These are phyloP conservation scores for Chrysopilus asiliformis DNA, from an alignment of 2,888 invertebrate species.

Conservation along the genomic window DNA sequence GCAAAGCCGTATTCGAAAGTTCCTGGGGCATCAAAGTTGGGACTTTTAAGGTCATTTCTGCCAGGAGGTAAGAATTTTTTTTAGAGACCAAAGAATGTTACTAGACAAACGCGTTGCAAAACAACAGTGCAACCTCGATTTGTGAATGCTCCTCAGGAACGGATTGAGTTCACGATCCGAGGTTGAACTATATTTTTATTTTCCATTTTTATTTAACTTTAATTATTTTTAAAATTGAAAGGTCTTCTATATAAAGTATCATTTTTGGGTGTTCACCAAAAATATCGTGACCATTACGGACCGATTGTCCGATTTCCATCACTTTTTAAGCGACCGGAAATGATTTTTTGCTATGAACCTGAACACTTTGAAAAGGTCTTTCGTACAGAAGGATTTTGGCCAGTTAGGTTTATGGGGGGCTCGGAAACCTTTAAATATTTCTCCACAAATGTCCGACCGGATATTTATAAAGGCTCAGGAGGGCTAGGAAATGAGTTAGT, in stretches of 20 bases:
- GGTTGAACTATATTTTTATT: too few relatives aligned
- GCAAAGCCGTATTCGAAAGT: conserved; percentile 22
- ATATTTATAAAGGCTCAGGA: not conserved
- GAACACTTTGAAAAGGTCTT: not conserved
- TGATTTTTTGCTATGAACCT: not conserved
- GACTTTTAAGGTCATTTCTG: conserved; percentile 20
- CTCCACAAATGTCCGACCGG: not conserved
- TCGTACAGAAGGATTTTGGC: not conserved
- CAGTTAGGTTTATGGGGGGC: not conserved
- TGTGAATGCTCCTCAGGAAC: too few relatives aligned
- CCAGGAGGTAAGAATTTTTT: conserved; percentile 29
- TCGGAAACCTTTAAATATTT: not conserved
- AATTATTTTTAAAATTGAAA: too few relatives aligned
- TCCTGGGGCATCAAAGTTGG: conserved; percentile 22
- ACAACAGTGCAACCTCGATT: too few relatives aligned
- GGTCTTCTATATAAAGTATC: too few relatives aligned
- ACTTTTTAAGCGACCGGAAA: not conserved
- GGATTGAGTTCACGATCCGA: too few relatives aligned
- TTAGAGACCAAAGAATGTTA: too few relatives aligned
- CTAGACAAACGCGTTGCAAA: too few relatives aligned
- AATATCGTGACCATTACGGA: too few relatives aligned
- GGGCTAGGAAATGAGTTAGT: not conserved
- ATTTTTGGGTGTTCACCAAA: too few relatives aligned
- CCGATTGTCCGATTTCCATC: too few relatives aligned
- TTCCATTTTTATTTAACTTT: too few relatives aligned